Evolutionary conservation across 2,113 vertebrate species (phyloP), one percentile per base, ranked within the genome.

Genomic region (Chlamydotis undulata): DNA sequence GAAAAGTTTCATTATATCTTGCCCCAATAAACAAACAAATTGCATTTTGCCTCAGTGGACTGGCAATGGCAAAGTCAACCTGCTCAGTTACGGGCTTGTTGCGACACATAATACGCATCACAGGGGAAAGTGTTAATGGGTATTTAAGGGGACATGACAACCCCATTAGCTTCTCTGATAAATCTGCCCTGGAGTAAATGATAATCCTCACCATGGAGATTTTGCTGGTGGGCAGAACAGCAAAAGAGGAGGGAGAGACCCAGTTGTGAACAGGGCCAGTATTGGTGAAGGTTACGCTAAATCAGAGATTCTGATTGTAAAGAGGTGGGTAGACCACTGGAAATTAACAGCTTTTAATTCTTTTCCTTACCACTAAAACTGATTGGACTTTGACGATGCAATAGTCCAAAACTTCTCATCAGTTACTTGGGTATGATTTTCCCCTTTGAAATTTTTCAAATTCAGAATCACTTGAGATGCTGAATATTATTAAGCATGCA

Each of bases 71-170:
- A 85, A 85, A 90, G 26, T 26, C 17, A 39, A 60, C 74, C 35
- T 79, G 49, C 19, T 85, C 31, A 47, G 70, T 47, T 85, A 37
- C 0, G 1, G 1, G 33, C 83, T 87, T 87, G 37, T 70, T 89
- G 61, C 94, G 85, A 93, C 57, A 92, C 3, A 0, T 60, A 89
- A 79, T 87, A 56, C 18, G 19, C 61, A 85, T 90, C 90, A 85
- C 57, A 76, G 53, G 12, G 41, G 52, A 19, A 97, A 87, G 75
- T 75, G 85, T 83, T 93, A 96, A 96, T 94, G 82, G 85, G 57
- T 71, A 41, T 96, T 96, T 95, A 94, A 91, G 75, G 75, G 61
- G 39, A 95, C 94, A 93, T 68, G 83, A 93, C 92, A 91, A 90
- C 53, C 74, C 87, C 78, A 87, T 97, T 94, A 94, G 8, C 39